Conservation (phyloP, 2,113 vertebrate species). For the Rhea americana region DNA sequence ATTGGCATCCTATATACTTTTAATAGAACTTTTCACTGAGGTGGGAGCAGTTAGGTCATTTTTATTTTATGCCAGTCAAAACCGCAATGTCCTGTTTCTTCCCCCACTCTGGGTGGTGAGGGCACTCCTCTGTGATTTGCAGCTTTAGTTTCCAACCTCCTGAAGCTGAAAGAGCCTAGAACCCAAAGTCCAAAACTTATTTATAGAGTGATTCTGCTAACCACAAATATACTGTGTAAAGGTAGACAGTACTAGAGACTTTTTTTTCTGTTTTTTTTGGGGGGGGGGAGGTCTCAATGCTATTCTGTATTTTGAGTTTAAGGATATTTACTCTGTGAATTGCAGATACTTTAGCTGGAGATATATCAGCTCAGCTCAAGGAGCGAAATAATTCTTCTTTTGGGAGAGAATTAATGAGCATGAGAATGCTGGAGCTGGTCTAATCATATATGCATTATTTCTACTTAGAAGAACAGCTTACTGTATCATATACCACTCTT, state of each 20-base stretch:
- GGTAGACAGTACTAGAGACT: background rate
- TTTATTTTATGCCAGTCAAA: conserved; percentile 4
- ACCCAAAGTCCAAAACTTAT: background rate
- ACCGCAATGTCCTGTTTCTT: conserved; percentile 6
- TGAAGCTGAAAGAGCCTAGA: background rate
- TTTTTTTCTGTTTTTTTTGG: background rate
- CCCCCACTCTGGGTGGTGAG: background rate
- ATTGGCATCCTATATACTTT: background rate
- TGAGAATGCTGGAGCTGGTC: background rate
- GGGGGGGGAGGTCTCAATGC: background rate
- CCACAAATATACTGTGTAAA: background rate
- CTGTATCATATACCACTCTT: background rate
- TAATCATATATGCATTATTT: background rate
- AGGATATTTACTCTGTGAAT: background rate
- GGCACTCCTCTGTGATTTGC: conserved; percentile 10
- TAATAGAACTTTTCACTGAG: background rate
- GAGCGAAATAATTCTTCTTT: background rate
- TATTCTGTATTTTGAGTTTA: background rate
- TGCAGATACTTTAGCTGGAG: background rate
- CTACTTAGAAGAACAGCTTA: background rate
- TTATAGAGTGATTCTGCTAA: conserved; percentile 19
- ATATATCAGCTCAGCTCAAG: background rate
- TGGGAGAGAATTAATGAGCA: background rate
- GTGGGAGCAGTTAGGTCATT: background rate
- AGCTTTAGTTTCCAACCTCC: conserved; percentile 34